These are phyloP conservation scores for Nycticorax nycticorax DNA, from an alignment of 2,113 vertebrate genomes.

Conservation along the genomic window DNA sequence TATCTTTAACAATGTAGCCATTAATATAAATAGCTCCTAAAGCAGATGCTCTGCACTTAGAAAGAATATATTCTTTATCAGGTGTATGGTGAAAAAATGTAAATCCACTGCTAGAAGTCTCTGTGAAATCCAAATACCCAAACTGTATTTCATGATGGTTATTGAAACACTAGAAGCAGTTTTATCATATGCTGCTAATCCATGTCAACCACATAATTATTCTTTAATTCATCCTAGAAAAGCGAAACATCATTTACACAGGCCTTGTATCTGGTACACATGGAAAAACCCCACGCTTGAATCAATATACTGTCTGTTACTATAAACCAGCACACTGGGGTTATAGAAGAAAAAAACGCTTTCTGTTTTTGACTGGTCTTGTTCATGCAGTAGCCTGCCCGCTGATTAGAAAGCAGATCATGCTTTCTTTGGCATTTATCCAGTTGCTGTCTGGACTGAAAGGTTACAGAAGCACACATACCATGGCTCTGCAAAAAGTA, in stretches of 20 bases:
- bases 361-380: conserved; percentile 14
- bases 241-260: background rate
- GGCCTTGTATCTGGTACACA: background rate
- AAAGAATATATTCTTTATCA: background rate
- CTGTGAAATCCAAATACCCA: background rate
- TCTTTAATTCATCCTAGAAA: background rate
- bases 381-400: background rate
- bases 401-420: conserved; percentile 52
- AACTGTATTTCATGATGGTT: background rate
- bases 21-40: background rate
- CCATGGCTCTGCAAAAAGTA: background rate
- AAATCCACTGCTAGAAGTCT: background rate
- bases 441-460: conserved; percentile 37
- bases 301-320: background rate
- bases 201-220: background rate
- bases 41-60: background rate
- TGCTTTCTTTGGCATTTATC: conserved; percentile 37
- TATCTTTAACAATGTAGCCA: background rate
- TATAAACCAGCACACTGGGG: background rate
- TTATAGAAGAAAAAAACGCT: background rate
- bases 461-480: conserved; percentile 25
- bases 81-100: background rate
- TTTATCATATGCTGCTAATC: background rate
- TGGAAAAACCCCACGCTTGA: background rate
- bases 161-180: background rate